Evolutionary conservation across 2,888 invertebrate genomes (phyloP), one percentile per base, ranked within the genome.

Genomic region (Dysmachus trigonus): DNA sequence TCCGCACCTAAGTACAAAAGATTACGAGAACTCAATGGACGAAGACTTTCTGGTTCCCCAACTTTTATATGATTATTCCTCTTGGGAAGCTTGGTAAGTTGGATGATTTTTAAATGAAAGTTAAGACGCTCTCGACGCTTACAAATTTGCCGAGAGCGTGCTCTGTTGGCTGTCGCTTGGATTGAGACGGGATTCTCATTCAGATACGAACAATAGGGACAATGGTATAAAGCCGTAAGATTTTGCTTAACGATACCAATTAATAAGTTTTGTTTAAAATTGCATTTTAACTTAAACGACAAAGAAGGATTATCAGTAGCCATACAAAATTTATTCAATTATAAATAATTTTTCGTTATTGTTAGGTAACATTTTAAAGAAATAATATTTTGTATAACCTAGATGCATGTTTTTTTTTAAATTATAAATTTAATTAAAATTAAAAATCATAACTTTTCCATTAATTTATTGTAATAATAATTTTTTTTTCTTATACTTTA

Each of bases 41-140:
- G 97, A 97, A 89, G 97, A 98, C 91, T 96, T 96, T 90, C 95
- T 95, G 89, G 94, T 95, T 86, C 93, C 96, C 88, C 95, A 96
- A 89, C 94, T 96, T 93, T 94, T 98, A 27, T 98, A 98, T 92
- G 98, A 98, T 92, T 98, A 97, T 93, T 94, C 96, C 89, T 95
- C 95, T 89, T 94, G 97, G 89, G 94, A 96, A 91, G 96, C 96
- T 72, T 98, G 97, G 98, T 96, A 90, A 93, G 85, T 71, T 72
- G 38, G 82, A 18, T 62, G 22, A 33, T 27, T 83, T 72, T 73
- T 62, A 62, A 27, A 8, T 18, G 62, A 7, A 62, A 22, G 3
- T 22, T 62, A 22, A 27, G 22, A 22, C 38, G 38, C 35, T 77
- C 41, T 77, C 41, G 47, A 77, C 77, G 38, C 31, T 77, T 77